Base-by-base conservation (phyloP, 1,140 invertebrate genomes). In the Nomia melanderi region DNA sequence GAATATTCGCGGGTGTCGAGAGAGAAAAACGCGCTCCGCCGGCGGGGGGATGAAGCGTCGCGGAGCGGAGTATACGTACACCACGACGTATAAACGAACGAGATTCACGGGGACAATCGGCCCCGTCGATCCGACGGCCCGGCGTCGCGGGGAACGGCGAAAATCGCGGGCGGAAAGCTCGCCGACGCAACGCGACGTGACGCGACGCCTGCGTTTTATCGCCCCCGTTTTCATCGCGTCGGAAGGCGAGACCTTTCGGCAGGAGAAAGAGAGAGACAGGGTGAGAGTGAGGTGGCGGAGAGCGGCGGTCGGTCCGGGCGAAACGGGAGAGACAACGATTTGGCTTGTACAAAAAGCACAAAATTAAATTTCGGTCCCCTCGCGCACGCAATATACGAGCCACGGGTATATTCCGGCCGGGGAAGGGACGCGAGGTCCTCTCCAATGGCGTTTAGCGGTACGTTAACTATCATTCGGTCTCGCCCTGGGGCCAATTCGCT, bases 391-490 rank as follows among this genome's bases (percentile, higher is more conserved):
- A 90, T 91, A 90, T 91, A 91, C 86, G 87, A 87, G 76, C 47
- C 64, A 73, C 62, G 71, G 76, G 60, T 74, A 74, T 85, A 76
- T 60, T 65, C 56, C 56, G 53, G 67, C 39, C 47, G 57, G 71
- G 66, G 62, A 66, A 79, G 82, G 78, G 76, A 85, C 64, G 69
- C 72, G 81, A 77, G 85, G 81, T 86, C 83, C 83, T 87, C 88
- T 91, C 88, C 89, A 92, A 92, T 92, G 86, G 91, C 90, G 91
- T 92, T 92, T 92, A 92, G 91, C 91, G 88, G 88, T 89, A 90
- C 91, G 91, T 92, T 92, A 92, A 92, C 90, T 90, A 91, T 92
- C 90, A 91, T 91, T 91, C 88, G 90, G 89, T 89, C 84, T 88
- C 86, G 84, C 89, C 91, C 88, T 80, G 90, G 84, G 89, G 91